Evolutionary conservation across 1,140 invertebrate species (phyloP).

Genomic region (Leptinotarsa undecemlineata): DNA sequence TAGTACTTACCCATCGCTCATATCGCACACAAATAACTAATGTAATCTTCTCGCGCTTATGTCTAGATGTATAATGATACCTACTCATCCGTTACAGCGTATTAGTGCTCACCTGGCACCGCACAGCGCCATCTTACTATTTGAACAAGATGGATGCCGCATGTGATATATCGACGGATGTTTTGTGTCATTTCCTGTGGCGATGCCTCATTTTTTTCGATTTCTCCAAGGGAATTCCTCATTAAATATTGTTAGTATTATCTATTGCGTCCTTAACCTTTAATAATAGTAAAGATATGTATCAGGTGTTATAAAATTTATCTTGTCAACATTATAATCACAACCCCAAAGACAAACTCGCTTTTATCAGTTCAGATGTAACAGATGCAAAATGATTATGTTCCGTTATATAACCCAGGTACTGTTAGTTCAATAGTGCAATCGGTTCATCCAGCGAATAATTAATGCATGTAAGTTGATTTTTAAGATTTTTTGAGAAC

Average conservation of each 20-base stretch:
- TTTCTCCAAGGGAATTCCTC: slow-evolving; percentile 41
- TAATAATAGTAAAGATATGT: slow-evolving; percentile 40
- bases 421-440: neutral
- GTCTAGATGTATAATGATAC: slow-evolving; percentile 22
- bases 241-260: slow-evolving; percentile 49
- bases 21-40: slow-evolving; percentile 2
- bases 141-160: slow-evolving; percentile 36
- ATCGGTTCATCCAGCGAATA: too few relatives aligned
- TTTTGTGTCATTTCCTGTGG: slow-evolving; percentile 9
- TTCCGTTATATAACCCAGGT: slow-evolving; percentile 6
- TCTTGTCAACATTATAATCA: slow-evolving; percentile 48
- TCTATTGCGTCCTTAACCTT: slow-evolving; percentile 42
- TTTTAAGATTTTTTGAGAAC: too few relatives aligned
- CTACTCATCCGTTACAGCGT: neutral
- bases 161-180: neutral
- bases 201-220: neutral
- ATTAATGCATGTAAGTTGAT: too few relatives aligned
- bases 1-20: slow-evolving; percentile 15
- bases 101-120: slow-evolving; percentile 18
- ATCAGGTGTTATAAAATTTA: slow-evolving; percentile 45
- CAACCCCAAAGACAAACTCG: slow-evolving; percentile 39
- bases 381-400: slow-evolving; percentile 20
- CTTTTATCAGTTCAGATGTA: slow-evolving; percentile 39
- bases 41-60: slow-evolving; percentile 3
- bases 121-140: slow-evolving; percentile 37